phyloP scores from a whole-genome alignment of 2,797 vertebrate genomes.

The Dromococcyx pavoninus region DNA sequence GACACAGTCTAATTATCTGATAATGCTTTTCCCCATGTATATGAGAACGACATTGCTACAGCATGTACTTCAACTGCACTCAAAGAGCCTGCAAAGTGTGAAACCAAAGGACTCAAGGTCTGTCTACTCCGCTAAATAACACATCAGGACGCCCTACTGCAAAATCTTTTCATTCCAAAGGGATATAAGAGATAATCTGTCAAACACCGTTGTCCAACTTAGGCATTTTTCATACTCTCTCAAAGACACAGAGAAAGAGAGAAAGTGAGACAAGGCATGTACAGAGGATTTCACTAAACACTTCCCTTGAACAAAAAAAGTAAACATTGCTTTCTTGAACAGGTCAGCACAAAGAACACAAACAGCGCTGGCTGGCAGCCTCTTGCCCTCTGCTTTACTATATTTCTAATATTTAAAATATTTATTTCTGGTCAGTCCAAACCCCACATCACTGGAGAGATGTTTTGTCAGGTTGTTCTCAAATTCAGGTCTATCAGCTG shows the following conservation, averaged over 20 bases:
- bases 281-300: not conserved
- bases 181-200: slow-evolving; percentile 11
- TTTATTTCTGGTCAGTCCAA: not conserved
- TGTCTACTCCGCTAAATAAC: slow-evolving; percentile 4
- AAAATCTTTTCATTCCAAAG: slow-evolving; percentile 14
- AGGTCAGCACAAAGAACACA: not conserved
- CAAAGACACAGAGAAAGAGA: not conserved
- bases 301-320: not conserved
- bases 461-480: not conserved
- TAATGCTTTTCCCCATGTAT: slow-evolving; percentile 44
- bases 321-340: not conserved
- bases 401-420: not conserved
- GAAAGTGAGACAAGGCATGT: not conserved
- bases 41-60: slow-evolving; percentile 19
- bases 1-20: slow-evolving; percentile 71
- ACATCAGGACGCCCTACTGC: not conserved
- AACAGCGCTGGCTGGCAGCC: not conserved
- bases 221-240: slow-evolving; percentile 28
- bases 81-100: slow-evolving; percentile 10
- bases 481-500: not conserved
- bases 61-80: slow-evolving; percentile 4
- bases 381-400: not conserved
- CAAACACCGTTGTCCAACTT: not conserved
- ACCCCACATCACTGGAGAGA: not conserved
- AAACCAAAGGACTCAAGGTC: slow-evolving; percentile 9